These are phyloP conservation scores for Catonia carolina DNA, from an alignment of 2,888 invertebrate genomes.

Conservation along the genomic window DNA sequence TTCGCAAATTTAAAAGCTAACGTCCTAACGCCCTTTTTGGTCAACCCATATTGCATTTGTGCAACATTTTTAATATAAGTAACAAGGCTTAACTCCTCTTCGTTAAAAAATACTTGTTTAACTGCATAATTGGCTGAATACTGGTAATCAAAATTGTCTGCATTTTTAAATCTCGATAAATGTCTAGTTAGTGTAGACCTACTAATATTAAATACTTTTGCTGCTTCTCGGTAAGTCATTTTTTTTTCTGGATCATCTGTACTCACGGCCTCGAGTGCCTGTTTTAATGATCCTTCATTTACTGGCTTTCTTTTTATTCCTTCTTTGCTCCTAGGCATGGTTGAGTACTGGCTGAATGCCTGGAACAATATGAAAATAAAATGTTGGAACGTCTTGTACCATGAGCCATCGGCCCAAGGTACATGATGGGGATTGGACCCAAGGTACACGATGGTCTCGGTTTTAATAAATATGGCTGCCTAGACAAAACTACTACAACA, in stretches of 20 bases:
- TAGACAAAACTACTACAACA: background rate
- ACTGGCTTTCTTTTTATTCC: background rate
- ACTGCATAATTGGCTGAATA: background rate
- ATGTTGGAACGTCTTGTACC: background rate
- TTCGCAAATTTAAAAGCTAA: constrained; percentile 4
- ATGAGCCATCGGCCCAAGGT: background rate
- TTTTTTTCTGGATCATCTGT: background rate
- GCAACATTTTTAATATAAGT: constrained; percentile 4
- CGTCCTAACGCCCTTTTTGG: background rate
- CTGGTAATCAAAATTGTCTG: background rate
- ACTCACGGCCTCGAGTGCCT: background rate
- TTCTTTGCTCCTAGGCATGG: constrained; percentile 4
- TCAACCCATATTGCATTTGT: background rate
- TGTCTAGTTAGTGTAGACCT: background rate
- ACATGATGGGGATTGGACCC: background rate
- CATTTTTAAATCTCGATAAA: background rate
- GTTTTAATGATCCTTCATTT: background rate
- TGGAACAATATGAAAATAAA: background rate
- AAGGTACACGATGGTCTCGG: background rate
- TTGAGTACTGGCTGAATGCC: background rate
- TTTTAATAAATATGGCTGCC: background rate
- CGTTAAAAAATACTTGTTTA: background rate
- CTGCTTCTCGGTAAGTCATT: background rate
- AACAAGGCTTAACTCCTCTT: background rate
- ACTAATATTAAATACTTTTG: background rate